Percentiles rank a stretch among this genome's conserved stretches.
phyloP scores from a whole-genome alignment of 2,888 invertebrate genomes.

The Ichneumon xanthorius region DNA sequence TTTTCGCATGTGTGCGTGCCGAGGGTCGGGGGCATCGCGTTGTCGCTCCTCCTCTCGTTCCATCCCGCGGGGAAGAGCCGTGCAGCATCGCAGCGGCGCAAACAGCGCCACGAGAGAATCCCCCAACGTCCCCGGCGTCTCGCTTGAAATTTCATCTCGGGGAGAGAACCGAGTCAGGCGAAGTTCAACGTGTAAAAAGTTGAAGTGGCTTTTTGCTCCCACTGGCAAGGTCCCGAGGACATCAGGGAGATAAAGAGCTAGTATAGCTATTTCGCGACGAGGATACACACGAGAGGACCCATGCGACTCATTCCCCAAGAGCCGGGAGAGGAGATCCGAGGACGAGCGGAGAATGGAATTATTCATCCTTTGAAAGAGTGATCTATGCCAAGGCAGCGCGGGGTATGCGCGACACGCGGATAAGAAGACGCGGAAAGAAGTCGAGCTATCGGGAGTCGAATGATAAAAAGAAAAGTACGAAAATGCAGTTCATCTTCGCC shows the following conservation, averaged over 20 bases:
- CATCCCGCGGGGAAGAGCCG: constrained; percentile 26
- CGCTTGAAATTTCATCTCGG: constrained; percentile 68
- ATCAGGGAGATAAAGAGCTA: constrained; percentile 49
- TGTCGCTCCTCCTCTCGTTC: constrained; percentile 41
- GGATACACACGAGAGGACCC: constrained; percentile 52
- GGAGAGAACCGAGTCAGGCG: constrained; percentile 52
- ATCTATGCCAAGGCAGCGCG: constrained; percentile 48
- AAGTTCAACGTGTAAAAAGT: constrained; percentile 63
- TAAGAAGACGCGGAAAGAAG: constrained; percentile 46
- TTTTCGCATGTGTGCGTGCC: constrained; percentile 61
- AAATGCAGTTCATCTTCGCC: background rate
- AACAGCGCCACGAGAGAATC: constrained; percentile 45
- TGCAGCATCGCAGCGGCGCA: constrained; percentile 9
- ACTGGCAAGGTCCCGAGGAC: constrained; percentile 58
- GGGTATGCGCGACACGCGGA: constrained; percentile 46
- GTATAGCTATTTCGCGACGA: constrained; percentile 31
- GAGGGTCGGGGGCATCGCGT: constrained; percentile 56
- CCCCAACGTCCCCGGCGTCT: constrained; percentile 62
- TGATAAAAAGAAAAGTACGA: constrained; percentile 4
- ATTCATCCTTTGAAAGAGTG: constrained; percentile 61
- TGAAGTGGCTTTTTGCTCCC: constrained; percentile 57
- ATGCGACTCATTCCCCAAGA: constrained; percentile 61
- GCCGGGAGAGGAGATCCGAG: constrained; percentile 12
- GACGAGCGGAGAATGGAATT: constrained; percentile 56
- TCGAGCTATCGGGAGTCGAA: constrained; percentile 18